Evolutionary conservation across 2,888 invertebrate genomes (phyloP), one percentile per base, ranked within the genome.

Genomic region (Drosophila ustulata): DNA sequence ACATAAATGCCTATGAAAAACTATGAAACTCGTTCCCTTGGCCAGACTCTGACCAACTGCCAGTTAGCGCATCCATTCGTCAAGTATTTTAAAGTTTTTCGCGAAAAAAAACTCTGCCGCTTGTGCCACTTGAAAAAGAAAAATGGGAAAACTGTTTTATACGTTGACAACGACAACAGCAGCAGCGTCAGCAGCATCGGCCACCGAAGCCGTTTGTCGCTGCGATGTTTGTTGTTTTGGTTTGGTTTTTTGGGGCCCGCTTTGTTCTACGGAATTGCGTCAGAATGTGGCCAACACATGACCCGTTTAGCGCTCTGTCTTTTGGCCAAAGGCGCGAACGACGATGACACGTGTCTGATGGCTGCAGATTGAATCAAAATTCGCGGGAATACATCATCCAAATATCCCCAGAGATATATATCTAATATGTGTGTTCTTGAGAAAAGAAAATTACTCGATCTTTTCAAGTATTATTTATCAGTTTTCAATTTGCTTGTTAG

Each of bases 281-380:
- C 70, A 71, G 85, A 88, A 82, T 89, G 59, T 85, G 85, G 85
- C 70, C 82, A 89, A 78, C 86, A 86, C 46, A 86, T 89, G 89
- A 84, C 68, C 62, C 57, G 86, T 65, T 74, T 56, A 68, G 23
- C 49, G 30, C 30, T 30, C 5, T 63, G 71, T 37, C 57, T 71
- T 71, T 66, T 49, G 55, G 30, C 58, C 18, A 34, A 52, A 76
- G 58, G 76, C 53, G 43, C 41, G 18, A 25, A 25, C 66, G 49
- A 51, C 37, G 63, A 65, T 32, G 59, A 74, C 80, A 80, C 77
- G 78, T 78, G 74, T 73, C 6, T 13, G 32, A 39, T 26, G 9
- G 25, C 43, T 25, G 50, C 39, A 61, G 71, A 69, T 66, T 66
- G 51, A 75, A 80, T 80, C 52, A 55, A 64, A 71, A 59, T 74